Base-by-base conservation (phyloP, 1,140 invertebrate species). In the Aethina tumida region DNA sequence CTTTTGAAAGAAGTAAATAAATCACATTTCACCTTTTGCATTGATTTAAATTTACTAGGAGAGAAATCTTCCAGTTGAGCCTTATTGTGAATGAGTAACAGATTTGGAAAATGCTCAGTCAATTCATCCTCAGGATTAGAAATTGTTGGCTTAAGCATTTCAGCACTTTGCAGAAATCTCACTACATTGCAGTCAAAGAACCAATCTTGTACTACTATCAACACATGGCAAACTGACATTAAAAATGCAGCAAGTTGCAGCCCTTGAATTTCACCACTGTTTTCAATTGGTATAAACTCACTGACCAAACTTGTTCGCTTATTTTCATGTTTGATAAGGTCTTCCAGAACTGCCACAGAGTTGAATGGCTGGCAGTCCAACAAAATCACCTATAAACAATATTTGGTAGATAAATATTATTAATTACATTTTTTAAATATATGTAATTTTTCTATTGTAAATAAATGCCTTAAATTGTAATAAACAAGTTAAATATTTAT, bases 131-230 rank as follows among this genome's bases (percentile, higher is more conserved):
- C 74, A 47, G 70, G 69, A 16, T 73, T 74, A 13, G 74, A 75
- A 3, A 79, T 74, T 2, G 78, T 77, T 2, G 86, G 87, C 57
- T 87, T 86, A 49, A 91, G 64, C 84, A 90, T 89, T 67, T 90
- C 85, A 17, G 84, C 83, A 32, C 82, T 76, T 63, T 85, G 80
- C 13, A 89, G 61, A 63, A 87, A 84, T 59, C 83, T 74, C 6
- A 83, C 50, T 35, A 82, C 58, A 64, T 79, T 81, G 2, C 73
- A 74, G 65, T 91, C 87, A 12, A 81, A 68, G 56, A 87, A 87
- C 77, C 81, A 88, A 58, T 94, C 88, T 55, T 93, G 79, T 0
- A 87, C 78, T 29, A 90, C 71, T 35, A 95, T 70, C 3, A 94
- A 69, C 0, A 91, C 72, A 62, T 95, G 88, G 56, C 89, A 93